phyloP scores from a whole-genome alignment of 2,797 vertebrate genomes.

The Coregonus sp. region DNA sequence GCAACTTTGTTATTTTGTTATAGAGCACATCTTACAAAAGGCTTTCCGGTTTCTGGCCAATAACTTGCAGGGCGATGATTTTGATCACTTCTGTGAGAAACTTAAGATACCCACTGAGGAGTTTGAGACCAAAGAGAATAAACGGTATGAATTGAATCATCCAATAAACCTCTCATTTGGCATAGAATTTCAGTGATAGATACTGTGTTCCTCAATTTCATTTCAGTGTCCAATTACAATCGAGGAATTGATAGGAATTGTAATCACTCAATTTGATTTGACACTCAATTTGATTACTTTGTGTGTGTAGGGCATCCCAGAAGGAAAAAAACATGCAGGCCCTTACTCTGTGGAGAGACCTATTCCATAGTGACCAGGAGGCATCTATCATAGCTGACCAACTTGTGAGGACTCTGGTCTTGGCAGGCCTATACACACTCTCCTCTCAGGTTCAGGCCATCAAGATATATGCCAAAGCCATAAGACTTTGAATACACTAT shows the following conservation, averaged over 20 bases:
- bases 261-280: too few relatives aligned
- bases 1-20: background rate
- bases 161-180: background rate
- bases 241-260: too few relatives aligned
- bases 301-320: background rate
- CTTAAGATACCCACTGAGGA: background rate
- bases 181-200: background rate
- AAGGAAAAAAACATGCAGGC: conserved; percentile 1
- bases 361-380: background rate
- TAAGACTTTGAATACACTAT: conserved; percentile 3
- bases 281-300: background rate
- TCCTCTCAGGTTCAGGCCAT: conserved; percentile 17
- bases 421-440: conserved; percentile 9
- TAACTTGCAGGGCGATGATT: conserved; percentile 5
- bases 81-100: conserved; percentile 6
- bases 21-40: conserved; percentile 14
- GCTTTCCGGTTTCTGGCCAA: conserved; percentile 12
- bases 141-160: background rate
- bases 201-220: background rate
- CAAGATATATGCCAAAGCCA: conserved; percentile 13
- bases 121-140: background rate
- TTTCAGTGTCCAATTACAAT: background rate
- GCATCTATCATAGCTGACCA: background rate
- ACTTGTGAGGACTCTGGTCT: conserved; percentile 3
- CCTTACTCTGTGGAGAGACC: background rate